Base-by-base conservation (phyloP, 2,113 vertebrate species). In the Triplophysa siluroides region DNA sequence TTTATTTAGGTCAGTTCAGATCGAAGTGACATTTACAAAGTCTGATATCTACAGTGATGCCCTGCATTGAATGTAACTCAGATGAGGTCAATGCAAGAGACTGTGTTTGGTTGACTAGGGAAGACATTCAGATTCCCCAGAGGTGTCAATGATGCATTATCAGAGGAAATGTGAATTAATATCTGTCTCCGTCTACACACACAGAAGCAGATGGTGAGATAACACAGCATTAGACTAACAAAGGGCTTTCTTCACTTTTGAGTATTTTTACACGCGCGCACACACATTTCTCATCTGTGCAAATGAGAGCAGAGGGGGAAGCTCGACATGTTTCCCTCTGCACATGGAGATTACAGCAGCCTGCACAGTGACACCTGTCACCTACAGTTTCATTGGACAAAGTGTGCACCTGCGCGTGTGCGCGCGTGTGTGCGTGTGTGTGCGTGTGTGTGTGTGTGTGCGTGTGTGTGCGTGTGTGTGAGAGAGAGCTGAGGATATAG, bases 261-360 rank as follows among this genome's bases (percentile, higher is more conserved):
- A 73, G 23, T 38, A 50, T 63, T 65, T 38, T 69, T 61, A 72
- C 47, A 68, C 75, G 50, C 77, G 72, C 50, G 77, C 26, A 41
- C 16, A 41, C 75, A 67, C 67, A 2, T 63, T 63, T 18, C 38
- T 76, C 73, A 29, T 73, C 71, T 73, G 54, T 73, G 29, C 3
- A 73, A 60, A 73, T 43, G n/a, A 73, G 71, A 73, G 54, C 33
- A 43, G 70, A 73, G 41, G 54, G 33, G 43, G 54, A 60, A 60
- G 52, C 70, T 73, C 66, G 10, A 43, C 45, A 26, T 21, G 38
- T 60, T 38, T 61, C 13, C 38, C 19, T 24, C 33, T 72, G 54
- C 50, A 38, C 69, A 16, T 58, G 52, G 29, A 58, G 29, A 38
- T 45, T 33, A 26, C 33, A 61, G 56, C 56, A 62, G 72, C 61